Evolutionary conservation across 2,888 invertebrate genomes (phyloP), one percentile per base, ranked within the genome.

Genomic region (Euphydryas editha): DNA sequence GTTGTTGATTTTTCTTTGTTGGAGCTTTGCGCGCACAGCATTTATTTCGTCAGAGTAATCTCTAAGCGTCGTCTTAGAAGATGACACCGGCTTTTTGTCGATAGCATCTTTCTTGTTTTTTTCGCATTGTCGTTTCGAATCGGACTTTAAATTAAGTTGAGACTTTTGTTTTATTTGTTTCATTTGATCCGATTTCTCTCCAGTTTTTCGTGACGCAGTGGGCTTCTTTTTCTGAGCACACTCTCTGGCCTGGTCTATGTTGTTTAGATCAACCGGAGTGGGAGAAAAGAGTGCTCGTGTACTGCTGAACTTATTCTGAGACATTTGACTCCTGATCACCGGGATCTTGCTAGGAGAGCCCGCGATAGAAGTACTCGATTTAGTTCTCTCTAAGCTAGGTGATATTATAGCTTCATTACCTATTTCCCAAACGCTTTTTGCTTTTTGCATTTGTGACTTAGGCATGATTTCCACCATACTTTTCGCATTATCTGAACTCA

Each of bases 341-440:
- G 94, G 94, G 84, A 94, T 94, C 88, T 94, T 94, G 80, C 94
- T 94, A 58, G 93, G 92, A 87, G 94, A 94, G 75, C 93, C 90
- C 86, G 93, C 85, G 87, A 93, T 92, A 92, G 92, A 92, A 88
- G 92, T 92, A 55, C 87, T 88, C 60, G 93, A 93, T 77, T 83
- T 90, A 36, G 93, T 93, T 77, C 93, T 87, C 78, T 93, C 92
- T 76, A 93, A 82, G 74, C 81, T 85, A 47, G 89, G 79, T 72
- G 83, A 77, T 73, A 89, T 80, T 69, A 89, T 77, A 44, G 82
- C 76, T 77, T 90, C 90, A 67, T 88, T 92, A 69, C 93, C 90
- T 75, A 93, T 85, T 84, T 93, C 93, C 92, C 93, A 93, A 70
- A 93, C 93, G 73, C 93, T 93, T 80, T 90, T 93, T 64, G 94